Conservation (phyloP, 1,140 invertebrate species). For the Aphelenchoides besseyi region DNA sequence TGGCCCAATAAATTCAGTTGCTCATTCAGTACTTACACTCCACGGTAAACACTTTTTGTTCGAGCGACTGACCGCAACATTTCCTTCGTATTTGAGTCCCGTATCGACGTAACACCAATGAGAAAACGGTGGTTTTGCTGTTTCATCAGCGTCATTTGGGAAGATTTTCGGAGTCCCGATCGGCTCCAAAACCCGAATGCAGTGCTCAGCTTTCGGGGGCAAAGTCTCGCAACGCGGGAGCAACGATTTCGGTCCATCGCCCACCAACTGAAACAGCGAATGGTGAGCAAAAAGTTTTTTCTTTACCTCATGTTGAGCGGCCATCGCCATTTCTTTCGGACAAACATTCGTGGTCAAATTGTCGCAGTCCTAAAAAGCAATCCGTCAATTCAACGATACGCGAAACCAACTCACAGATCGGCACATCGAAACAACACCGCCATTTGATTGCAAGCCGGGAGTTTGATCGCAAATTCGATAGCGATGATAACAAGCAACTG, state of each 20-base stretch:
- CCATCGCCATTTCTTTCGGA: conserved; percentile 49
- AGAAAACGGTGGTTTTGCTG: conserved; percentile 1
- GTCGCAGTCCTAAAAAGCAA: too few relatives aligned
- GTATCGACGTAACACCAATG: conserved; percentile 49
- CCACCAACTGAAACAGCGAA: too few relatives aligned
- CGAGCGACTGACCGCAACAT: conserved; percentile 23
- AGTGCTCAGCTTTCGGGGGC: conserved; percentile 19
- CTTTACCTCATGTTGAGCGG: conserved; percentile 55
- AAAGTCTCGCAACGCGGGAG: conserved; percentile 42
- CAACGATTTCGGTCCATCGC: conserved; percentile 48
- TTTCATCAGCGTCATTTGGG: background rate
- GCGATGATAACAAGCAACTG: conserved; percentile 51
- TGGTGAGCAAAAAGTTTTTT: too few relatives aligned
- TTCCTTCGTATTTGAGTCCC: conserved; percentile 49
- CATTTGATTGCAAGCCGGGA: background rate
- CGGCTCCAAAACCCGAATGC: conserved; percentile 42
- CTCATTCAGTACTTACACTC: conserved; percentile 16
- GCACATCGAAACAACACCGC: conserved; percentile 42
- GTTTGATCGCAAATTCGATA: conserved; percentile 46
- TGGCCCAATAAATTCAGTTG: conserved; percentile 6
- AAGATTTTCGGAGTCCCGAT: background rate
- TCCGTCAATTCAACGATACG: too few relatives aligned
- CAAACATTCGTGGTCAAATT: conserved; percentile 44
- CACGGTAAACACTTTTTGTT: conserved; percentile 40
- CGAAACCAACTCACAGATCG: too few relatives aligned